Conservation (phyloP, 2,113 vertebrate genomes). For the Saccopteryx leptura region DNA sequence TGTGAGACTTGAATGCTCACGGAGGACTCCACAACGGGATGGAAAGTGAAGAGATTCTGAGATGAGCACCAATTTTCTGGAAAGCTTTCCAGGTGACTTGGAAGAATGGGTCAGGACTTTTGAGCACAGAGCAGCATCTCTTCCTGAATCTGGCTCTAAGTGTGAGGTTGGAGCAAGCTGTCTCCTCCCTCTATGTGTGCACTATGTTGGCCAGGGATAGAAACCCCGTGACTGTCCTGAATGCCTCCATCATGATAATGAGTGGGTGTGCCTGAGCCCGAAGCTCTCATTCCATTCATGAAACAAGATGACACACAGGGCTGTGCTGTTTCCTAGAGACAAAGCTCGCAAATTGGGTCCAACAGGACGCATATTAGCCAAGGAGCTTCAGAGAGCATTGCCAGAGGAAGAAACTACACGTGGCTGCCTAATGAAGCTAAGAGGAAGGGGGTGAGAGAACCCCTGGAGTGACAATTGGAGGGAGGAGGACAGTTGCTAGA, state of each 20-base stretch:
- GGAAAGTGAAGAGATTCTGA: background rate
- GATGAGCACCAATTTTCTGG: background rate
- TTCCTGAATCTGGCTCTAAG: background rate
- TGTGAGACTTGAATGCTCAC: background rate
- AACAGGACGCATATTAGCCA: background rate
- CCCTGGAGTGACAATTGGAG: background rate
- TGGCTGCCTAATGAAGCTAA: background rate
- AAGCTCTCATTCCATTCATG: background rate
- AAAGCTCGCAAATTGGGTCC: background rate
- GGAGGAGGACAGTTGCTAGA: background rate
- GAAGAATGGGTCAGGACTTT: background rate
- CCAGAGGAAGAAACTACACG: background rate
- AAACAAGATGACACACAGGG: background rate
- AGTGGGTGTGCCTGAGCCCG: background rate
- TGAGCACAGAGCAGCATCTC: background rate
- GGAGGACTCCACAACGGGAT: background rate
- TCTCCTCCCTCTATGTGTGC: background rate
- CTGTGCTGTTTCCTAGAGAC: background rate
- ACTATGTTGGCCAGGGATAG: background rate
- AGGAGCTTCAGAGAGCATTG: background rate
- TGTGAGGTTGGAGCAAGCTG: background rate
- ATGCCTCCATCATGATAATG: background rate
- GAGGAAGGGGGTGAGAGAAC: background rate
- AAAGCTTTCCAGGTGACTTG: background rate
- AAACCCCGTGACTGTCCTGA: background rate